phyloP scores from a whole-genome alignment of 2,113 vertebrate genomes.

The Perca schrenkii region DNA sequence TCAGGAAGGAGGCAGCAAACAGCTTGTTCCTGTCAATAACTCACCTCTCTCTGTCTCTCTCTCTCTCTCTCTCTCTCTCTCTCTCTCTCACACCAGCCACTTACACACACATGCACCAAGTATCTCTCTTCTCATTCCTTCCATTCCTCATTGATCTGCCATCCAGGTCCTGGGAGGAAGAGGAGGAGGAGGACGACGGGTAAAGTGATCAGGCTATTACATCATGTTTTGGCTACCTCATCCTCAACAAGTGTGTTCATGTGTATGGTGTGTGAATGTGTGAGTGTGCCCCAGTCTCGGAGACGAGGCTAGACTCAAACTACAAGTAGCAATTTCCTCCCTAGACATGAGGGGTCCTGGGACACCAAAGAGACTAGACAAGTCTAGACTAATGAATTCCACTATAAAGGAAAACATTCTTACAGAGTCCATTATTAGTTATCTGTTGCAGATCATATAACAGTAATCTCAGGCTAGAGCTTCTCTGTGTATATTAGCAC shows the following conservation, averaged over 20 bases:
- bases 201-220: slow-evolving; percentile 81
- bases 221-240: slow-evolving; percentile 73
- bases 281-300: slow-evolving; percentile 16
- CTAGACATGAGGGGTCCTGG: slow-evolving; percentile 68
- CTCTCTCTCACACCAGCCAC: slow-evolving; percentile 31
- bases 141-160: slow-evolving; percentile 79
- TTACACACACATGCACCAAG: slow-evolving; percentile 3
- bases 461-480: neutral
- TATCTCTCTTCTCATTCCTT: slow-evolving; percentile 68
- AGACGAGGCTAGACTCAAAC: slow-evolving; percentile 56
- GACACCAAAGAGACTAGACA: slow-evolving; percentile 55
- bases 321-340: slow-evolving; percentile 69
- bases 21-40: slow-evolving; percentile 47
- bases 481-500: slow-evolving; percentile 12
- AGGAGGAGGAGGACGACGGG: slow-evolving; percentile 55
- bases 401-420: slow-evolving; percentile 61
- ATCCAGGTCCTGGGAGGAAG: slow-evolving; percentile 45
- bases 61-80: slow-evolving; percentile 30
- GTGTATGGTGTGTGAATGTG: slow-evolving; percentile 23
- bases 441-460: slow-evolving; percentile 1
- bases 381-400: slow-evolving; percentile 73
- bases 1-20: slow-evolving; percentile 54
- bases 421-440: slow-evolving; percentile 2
- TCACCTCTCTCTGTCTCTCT: slow-evolving; percentile 41
- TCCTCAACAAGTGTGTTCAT: slow-evolving; percentile 60